phyloP scores from a whole-genome alignment of 2,797 vertebrate species.

The Halcyon badia region DNA sequence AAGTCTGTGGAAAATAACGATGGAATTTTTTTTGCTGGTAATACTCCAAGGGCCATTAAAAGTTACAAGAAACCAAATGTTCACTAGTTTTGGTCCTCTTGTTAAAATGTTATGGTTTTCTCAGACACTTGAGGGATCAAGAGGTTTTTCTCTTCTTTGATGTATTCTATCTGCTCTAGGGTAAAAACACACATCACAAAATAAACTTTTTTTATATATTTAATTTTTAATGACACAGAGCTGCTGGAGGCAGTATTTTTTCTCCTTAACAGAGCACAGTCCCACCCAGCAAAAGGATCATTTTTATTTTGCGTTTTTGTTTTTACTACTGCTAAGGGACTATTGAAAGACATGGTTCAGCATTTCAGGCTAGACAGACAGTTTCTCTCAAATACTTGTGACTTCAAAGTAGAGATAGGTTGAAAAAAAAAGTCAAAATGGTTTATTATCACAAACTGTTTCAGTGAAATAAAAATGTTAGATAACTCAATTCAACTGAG shows the following conservation, averaged over 20 bases:
- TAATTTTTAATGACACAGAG: slow-evolving; percentile 64
- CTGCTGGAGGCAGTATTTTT: slow-evolving; percentile 48
- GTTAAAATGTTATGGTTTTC: slow-evolving; percentile 58
- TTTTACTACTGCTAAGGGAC: background rate
- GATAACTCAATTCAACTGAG: background rate
- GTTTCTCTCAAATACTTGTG: background rate
- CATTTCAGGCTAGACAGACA: background rate
- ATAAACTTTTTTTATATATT: slow-evolving; percentile 53
- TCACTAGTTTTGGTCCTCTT: slow-evolving; percentile 49
- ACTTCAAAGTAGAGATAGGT: slow-evolving; percentile 18
- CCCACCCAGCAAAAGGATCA: slow-evolving; percentile 11
- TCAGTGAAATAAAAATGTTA: background rate
- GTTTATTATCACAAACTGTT: background rate
- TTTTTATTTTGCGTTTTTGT: slow-evolving; percentile 41
- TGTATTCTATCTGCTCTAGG: slow-evolving; percentile 49
- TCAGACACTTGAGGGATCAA: slow-evolving; percentile 52
- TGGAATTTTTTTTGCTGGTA: slow-evolving; percentile 23
- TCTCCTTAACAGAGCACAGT: background rate
- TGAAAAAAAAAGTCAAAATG: background rate
- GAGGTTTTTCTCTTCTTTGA: slow-evolving; percentile 63
- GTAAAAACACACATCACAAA: slow-evolving; percentile 62
- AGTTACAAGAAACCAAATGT: slow-evolving; percentile 68
- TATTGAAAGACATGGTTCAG: slow-evolving; percentile 23
- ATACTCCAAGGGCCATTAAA: slow-evolving; percentile 45
- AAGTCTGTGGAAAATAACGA: slow-evolving; percentile 4